phyloP scores from a whole-genome alignment of 2,888 invertebrate species.

The Liopterus haemorrhoidalis region DNA sequence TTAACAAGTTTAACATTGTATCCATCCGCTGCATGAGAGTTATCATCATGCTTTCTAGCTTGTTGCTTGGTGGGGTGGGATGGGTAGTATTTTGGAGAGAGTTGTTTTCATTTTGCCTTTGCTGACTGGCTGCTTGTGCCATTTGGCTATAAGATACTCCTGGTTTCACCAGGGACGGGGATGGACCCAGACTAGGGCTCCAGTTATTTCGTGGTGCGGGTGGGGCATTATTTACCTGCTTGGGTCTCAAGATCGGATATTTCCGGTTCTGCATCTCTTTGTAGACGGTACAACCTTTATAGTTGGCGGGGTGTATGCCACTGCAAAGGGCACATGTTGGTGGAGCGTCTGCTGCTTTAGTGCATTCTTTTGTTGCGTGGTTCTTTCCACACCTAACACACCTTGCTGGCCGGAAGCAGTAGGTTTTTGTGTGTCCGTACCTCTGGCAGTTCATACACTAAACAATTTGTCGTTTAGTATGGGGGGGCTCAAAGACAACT shows the following conservation, averaged over 20 bases:
- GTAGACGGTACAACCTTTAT: slow-evolving; percentile 22
- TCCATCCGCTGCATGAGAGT: slow-evolving; percentile 11
- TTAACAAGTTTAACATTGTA: slow-evolving; percentile 12
- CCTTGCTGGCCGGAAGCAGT: slow-evolving; percentile 23
- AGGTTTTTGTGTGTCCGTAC: slow-evolving; percentile 32
- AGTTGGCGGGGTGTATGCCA: slow-evolving; percentile 21
- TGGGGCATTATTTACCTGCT: no score
- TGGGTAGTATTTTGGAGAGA: background rate
- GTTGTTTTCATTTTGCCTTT: no score
- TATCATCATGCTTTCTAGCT: slow-evolving; percentile 1
- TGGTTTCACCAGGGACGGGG: no score
- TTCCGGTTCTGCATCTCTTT: slow-evolving; percentile 19
- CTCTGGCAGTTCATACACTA: slow-evolving; percentile 29
- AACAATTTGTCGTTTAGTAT: slow-evolving; percentile 5
- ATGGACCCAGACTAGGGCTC: no score
- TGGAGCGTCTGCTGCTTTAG: slow-evolving; percentile 18
- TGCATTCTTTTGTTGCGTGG: slow-evolving; percentile 23
- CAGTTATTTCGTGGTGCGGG: no score
- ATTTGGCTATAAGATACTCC: no score
- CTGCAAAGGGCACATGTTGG: slow-evolving; percentile 23
- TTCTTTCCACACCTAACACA: slow-evolving; percentile 29
- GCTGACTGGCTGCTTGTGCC: no score
- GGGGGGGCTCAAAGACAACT: slow-evolving; percentile 9
- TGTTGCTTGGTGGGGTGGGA: background rate
- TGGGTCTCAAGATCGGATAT: background rate